Conservation (phyloP, 2,797 vertebrate species). For the Platyrinchus mystaceus region DNA sequence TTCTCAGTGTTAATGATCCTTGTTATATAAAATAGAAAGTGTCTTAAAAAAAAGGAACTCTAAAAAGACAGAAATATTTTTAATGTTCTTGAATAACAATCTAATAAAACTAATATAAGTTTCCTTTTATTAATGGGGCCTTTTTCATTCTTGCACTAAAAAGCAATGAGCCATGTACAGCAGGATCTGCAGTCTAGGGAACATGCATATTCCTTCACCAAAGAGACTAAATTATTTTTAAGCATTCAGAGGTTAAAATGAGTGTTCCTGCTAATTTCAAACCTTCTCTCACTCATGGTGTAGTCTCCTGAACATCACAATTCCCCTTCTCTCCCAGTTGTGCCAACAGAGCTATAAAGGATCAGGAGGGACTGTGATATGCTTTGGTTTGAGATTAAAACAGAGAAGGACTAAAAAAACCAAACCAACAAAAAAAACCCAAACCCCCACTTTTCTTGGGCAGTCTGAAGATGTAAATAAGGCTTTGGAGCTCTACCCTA, state of each 20-base stretch:
- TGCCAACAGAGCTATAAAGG: not conserved
- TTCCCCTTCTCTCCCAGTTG: not conserved
- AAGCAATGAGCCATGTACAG: not conserved
- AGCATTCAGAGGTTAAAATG: not conserved
- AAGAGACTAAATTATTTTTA: not conserved
- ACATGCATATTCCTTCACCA: not conserved
- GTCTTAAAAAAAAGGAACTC: not conserved
- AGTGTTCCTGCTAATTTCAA: not conserved
- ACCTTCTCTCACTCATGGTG: not conserved
- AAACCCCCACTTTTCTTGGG: not conserved
- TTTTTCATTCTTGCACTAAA: not conserved
- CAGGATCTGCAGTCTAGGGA: not conserved
- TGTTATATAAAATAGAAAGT: conserved; percentile 11
- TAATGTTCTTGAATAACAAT: conserved; percentile 33
- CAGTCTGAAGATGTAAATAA: not conserved
- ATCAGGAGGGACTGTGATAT: not conserved
- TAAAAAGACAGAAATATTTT: not conserved
- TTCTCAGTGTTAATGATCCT: conserved; percentile 7
- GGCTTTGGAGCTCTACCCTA: not conserved
- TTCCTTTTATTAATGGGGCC: not conserved
- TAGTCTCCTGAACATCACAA: not conserved
- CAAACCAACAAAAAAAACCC: not conserved
- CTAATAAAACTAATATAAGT: conserved; percentile 31
- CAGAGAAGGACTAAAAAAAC: not conserved
- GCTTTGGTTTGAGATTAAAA: not conserved